Percentiles rank a stretch among this genome's conserved stretches.
phyloP scores from a whole-genome alignment of 2,797 vertebrate genomes.

The Chloroceryle inda region DNA sequence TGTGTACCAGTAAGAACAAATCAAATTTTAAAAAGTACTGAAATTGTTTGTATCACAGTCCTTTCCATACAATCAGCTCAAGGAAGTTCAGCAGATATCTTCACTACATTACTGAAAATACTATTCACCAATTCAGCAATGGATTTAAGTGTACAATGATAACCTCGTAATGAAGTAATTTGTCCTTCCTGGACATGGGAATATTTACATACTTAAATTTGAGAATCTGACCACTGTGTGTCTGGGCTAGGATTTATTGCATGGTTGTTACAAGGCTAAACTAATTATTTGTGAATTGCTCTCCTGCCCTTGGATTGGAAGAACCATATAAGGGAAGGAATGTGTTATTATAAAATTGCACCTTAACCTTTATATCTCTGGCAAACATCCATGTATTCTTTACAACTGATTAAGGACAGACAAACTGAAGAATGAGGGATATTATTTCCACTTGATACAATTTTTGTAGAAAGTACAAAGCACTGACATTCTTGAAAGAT shows the following conservation, averaged over 20 bases:
- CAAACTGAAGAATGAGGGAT: constrained; percentile 32
- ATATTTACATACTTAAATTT: constrained; percentile 55
- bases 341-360: constrained; percentile 61
- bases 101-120: background rate
- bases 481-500: constrained; percentile 30
- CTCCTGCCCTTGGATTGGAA: constrained; percentile 50
- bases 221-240: background rate
- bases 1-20: background rate
- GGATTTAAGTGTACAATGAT: background rate
- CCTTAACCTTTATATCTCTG: constrained; percentile 67
- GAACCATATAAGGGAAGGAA: constrained; percentile 59
- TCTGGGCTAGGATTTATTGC: constrained; percentile 16
- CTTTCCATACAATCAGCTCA: background rate
- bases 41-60: background rate
- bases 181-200: background rate
- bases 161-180: constrained; percentile 1
- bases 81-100: background rate
- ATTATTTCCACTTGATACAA: constrained; percentile 51
- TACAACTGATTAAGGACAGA: constrained; percentile 61
- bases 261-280: constrained; percentile 44
- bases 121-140: background rate
- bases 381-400: constrained; percentile 59
- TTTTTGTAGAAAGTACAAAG: constrained; percentile 26
- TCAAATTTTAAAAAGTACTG: background rate
- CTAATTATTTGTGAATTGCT: constrained; percentile 69